Conservation (phyloP, 2,888 invertebrate genomes). For the Melinaea marsaeus region DNA sequence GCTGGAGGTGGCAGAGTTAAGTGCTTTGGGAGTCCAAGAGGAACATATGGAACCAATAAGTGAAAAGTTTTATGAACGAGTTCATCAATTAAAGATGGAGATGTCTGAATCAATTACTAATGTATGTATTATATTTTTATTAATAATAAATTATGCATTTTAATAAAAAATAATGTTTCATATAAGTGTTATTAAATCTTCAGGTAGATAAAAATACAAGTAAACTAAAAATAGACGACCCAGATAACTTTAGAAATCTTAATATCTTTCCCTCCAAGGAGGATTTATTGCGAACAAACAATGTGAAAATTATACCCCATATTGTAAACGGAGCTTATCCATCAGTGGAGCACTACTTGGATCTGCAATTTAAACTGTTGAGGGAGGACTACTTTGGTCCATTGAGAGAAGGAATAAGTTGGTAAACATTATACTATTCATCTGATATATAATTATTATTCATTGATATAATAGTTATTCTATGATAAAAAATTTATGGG, state of each 20-base stretch:
- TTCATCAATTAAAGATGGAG: constrained; percentile 43
- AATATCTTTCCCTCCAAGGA: constrained; percentile 68
- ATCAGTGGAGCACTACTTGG: constrained; percentile 84
- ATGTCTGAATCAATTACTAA: constrained; percentile 40
- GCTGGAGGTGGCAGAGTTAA: constrained; percentile 50
- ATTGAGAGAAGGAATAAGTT: constrained; percentile 81
- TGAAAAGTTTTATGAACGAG: constrained; percentile 60
- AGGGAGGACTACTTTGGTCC: constrained; percentile 89
- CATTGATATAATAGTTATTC: too few species aligned
- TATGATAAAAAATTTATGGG: too few species aligned
- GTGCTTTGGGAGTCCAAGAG: constrained; percentile 54
- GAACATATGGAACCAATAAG: constrained; percentile 65
- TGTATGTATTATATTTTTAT: constrained; percentile 40
- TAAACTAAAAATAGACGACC: constrained; percentile 31
- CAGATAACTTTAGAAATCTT: constrained; percentile 50
- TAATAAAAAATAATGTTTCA: background rate
- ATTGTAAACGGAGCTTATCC: constrained; percentile 80
- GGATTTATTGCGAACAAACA: constrained; percentile 72
- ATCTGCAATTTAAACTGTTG: constrained; percentile 86
- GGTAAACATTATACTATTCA: constrained; percentile 46
- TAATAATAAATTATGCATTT: background rate
- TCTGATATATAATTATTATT: too few species aligned
- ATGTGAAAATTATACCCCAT: constrained; percentile 68
- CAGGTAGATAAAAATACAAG: constrained; percentile 10
- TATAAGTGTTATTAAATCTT: background rate